Evolutionary conservation across 1,140 invertebrate genomes (phyloP).

Genomic region (Zaprionus ornatus): DNA sequence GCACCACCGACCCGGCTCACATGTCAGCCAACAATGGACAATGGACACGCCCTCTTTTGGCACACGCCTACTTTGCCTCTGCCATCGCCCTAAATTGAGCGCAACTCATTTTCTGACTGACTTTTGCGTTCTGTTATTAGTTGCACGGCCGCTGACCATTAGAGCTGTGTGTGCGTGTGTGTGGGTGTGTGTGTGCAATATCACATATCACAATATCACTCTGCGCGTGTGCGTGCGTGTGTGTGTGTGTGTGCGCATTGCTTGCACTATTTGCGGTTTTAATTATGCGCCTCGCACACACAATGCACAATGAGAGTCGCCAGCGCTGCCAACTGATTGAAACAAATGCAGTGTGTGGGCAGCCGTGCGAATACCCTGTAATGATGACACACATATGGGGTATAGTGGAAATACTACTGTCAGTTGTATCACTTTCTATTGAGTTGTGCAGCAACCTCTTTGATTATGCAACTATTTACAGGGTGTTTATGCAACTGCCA

Average conservation of each 20-base stretch:
- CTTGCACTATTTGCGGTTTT: conserved; percentile 50
- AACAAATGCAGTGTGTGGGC: conserved; percentile 24
- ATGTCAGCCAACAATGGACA: conserved; percentile 41
- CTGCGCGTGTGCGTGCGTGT: background rate
- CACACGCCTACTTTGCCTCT: background rate
- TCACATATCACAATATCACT: conserved; percentile 40
- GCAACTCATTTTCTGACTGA: conserved; percentile 38
- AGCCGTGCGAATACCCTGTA: conserved; percentile 20
- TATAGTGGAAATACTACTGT: no score
- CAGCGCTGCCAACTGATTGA: conserved; percentile 35
- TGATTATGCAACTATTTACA: background rate
- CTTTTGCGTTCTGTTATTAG: conserved; percentile 37
- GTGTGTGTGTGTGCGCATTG: conserved; percentile 20
- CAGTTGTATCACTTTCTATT: background rate
- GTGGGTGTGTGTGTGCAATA: conserved; percentile 20
- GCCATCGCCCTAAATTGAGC: background rate
- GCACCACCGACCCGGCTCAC: conserved; percentile 28
- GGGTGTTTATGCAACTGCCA: conserved; percentile 1
- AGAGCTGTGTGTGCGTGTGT: background rate
- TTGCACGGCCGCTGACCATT: conserved; percentile 34
- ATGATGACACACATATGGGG: background rate
- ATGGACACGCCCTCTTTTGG: background rate
- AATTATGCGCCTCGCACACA: conserved; percentile 46
- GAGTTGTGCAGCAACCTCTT: background rate
- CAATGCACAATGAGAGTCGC: conserved; percentile 38